Base-by-base conservation (phyloP, 1,140 invertebrate genomes). In the Lordiphosa stackelbergi region DNA sequence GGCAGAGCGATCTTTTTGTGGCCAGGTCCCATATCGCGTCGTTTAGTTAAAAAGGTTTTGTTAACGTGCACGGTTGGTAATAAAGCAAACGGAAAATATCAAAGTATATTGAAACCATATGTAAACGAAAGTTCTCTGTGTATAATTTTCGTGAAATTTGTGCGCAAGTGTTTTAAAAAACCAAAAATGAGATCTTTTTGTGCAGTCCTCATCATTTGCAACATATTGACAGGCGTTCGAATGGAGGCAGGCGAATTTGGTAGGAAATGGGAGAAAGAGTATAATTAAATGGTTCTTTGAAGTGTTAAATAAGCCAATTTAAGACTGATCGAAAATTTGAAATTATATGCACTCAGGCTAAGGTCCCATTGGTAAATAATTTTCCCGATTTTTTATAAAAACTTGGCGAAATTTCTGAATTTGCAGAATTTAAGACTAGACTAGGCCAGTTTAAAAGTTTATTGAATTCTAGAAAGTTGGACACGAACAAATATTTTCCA, bases 31-130 rank as follows among this genome's bases (percentile, higher is more conserved):
- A 51, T 52, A 53, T 63, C 48, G 40, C 6, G 31, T 28, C 71
- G 63, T 61, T 79, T 60, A 79, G 75, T 79, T 66, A 66, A 68
- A 62, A 74, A 53, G 47, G 62, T 61, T 55, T 70, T 59, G 58
- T 79, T 41, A 56, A 59, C 55, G 53, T 58, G 71, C 22, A 31
- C 62, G 75, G 71, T 70, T 81, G 46, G 43, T 53, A 49, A 59
- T 35, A 57, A 51, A 55, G 42, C 40, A 53, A 69, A 69, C 65
- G 47, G 64, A 68, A 68, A 68, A 48, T 68, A 66, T 10, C 5
- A 16, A 48, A 13, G 2, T 35, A 2, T 40, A 37, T n/a, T 13
- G 7, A 28, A 9, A 31, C 28, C 28, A 31, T 31, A 31, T 31
- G 2, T 1, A 31, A 31, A 31, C 28, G 28, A 31, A 31, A 31